phyloP scores from a whole-genome alignment of 2,888 invertebrate species.

The Ischnus inquisitorius region DNA sequence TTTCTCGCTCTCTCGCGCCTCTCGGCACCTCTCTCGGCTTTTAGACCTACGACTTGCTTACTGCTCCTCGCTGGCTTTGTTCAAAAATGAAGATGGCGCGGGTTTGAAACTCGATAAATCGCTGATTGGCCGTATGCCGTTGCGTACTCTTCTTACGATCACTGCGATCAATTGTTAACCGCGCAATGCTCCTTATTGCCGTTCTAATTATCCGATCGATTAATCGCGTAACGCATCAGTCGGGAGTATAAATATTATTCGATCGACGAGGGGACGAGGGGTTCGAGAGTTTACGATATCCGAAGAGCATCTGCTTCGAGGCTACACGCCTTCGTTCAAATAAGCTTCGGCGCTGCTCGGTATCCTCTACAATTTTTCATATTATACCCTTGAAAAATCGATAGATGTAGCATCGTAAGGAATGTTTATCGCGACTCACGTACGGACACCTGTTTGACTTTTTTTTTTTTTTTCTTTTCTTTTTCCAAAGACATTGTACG shows the following conservation, averaged over 20 bases:
- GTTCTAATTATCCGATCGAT: constrained; percentile 60
- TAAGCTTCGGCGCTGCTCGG: constrained; percentile 71
- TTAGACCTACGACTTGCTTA: constrained; percentile 66
- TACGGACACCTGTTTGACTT: constrained; percentile 11
- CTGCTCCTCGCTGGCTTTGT: constrained; percentile 91
- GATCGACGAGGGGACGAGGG: constrained; percentile 87
- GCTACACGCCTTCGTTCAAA: constrained; percentile 81
- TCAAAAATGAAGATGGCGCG: constrained; percentile 95
- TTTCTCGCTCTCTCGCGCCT: constrained; percentile 36
- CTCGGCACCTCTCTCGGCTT: constrained; percentile 48
- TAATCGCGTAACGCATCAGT: constrained; percentile 62
- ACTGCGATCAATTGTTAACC: constrained; percentile 59
- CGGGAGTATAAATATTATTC: constrained; percentile 79
- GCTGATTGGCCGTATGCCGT: constrained; percentile 82
- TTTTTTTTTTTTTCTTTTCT: constrained; percentile 5
- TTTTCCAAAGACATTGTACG: neutral
- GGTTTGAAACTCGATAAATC: constrained; percentile 86
- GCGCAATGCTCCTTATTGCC: constrained; percentile 63
- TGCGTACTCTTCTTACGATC: constrained; percentile 4
- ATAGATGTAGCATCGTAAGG: constrained; percentile 16
- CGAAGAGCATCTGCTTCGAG: constrained; percentile 82
- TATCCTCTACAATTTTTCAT: constrained; percentile 29
- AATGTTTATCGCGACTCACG: constrained; percentile 12
- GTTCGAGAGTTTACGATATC: constrained; percentile 88
- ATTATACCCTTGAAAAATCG: constrained; percentile 7